Percentiles rank a stretch among this genome's conserved stretches.
Conservation (phyloP, 2,888 invertebrate species). For the Zele albiditarsus region DNA sequence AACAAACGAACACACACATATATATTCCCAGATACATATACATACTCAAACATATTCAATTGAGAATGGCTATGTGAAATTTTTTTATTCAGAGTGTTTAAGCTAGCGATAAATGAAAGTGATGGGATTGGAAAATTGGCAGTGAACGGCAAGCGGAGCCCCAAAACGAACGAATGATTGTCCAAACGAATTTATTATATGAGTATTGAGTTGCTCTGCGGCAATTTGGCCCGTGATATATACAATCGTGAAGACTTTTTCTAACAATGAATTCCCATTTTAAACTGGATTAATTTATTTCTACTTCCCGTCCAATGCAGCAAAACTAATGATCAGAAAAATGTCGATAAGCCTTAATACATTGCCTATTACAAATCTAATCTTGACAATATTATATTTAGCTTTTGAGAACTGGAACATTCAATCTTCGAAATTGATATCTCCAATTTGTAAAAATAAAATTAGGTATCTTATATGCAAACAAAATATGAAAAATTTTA, state of each 20-base stretch:
- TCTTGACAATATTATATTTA: conserved; percentile 48
- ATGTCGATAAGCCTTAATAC: conserved; percentile 21
- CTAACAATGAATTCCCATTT: not conserved
- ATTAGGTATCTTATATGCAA: not conserved
- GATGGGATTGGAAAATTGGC: conserved; percentile 25
- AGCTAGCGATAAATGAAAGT: conserved; percentile 29
- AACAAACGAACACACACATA: conserved; percentile 19
- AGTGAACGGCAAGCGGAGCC: conserved; percentile 16
- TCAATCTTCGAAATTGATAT: conserved; percentile 22
- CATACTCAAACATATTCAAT: not conserved
- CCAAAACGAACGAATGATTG: conserved; percentile 1
- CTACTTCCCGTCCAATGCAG: conserved; percentile 34
- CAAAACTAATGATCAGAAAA: not conserved
- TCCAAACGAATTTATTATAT: not conserved
- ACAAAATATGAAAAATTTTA: conserved; percentile 16
- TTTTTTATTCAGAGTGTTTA: not conserved
- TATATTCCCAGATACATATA: too few species aligned
- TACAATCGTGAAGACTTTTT: not conserved
- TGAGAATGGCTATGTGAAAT: conserved; percentile 25
- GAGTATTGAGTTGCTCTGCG: not conserved
- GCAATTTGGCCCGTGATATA: not conserved
- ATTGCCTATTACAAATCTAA: conserved; percentile 38
- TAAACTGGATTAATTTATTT: conserved; percentile 27
- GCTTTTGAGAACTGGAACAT: conserved; percentile 33
- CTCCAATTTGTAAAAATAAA: conserved; percentile 12